Percentiles rank a stretch among this genome's conserved stretches.
These are phyloP conservation scores for Phylloscopus trochilus DNA, from an alignment of 2,113 vertebrate species.

Conservation along the genomic window DNA sequence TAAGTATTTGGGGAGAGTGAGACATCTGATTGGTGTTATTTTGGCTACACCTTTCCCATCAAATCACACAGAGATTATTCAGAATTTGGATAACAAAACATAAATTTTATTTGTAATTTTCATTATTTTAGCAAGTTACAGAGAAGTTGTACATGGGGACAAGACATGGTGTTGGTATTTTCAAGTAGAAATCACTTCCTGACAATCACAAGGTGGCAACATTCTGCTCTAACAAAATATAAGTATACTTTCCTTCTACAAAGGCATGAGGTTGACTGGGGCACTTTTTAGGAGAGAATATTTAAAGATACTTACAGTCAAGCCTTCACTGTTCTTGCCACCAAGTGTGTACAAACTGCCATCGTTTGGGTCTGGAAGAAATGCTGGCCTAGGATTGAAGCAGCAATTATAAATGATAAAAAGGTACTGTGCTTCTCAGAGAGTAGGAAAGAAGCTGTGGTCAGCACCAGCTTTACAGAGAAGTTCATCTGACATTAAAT, in stretches of 20 bases:
- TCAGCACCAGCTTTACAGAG: not conserved
- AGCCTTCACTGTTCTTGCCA: slow-evolving; percentile 92
- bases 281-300: not conserved
- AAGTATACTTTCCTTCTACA: not conserved
- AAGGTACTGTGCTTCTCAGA: not conserved
- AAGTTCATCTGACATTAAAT: not conserved
- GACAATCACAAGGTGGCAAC: not conserved
- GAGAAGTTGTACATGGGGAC: not conserved
- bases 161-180: not conserved
- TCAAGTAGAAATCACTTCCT: not conserved
- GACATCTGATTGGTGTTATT: not conserved
- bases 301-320: slow-evolving; percentile 83
- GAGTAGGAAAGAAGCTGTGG: not conserved
- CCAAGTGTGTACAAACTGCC: slow-evolving; percentile 95
- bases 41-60: not conserved
- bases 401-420: not conserved
- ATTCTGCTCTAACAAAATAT: not conserved
- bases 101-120: not conserved
- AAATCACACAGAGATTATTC: not conserved
- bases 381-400: slow-evolving; percentile 85
- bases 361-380: slow-evolving; percentile 95
- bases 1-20: not conserved
- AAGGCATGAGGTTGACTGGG: not conserved
- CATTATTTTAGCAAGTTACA: not conserved
- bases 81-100: not conserved